Conservation (phyloP, 2,888 invertebrate genomes). For the Pachycephus smyrnensis region DNA sequence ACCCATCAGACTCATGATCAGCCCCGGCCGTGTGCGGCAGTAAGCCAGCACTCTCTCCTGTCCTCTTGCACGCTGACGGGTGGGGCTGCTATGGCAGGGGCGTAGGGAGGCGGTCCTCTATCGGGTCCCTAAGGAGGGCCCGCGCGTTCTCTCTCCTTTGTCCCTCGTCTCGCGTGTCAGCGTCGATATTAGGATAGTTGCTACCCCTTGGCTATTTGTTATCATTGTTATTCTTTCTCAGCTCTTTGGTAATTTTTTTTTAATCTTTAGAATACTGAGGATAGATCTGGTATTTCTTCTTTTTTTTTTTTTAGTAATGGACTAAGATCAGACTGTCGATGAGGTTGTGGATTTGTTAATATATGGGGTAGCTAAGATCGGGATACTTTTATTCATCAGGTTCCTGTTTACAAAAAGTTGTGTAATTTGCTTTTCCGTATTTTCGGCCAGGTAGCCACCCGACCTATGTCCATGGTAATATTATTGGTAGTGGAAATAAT, state of each 20-base stretch:
- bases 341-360: neutral
- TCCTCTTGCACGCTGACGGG: constrained; percentile 71
- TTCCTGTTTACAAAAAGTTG: neutral
- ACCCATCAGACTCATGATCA: neutral
- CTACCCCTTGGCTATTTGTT: neutral
- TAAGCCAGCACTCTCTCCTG: constrained; percentile 45
- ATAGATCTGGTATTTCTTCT: neutral
- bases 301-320: neutral
- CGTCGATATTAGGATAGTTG: neutral
- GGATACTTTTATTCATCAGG: neutral
- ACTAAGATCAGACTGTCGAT: neutral
- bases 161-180: constrained; percentile 16
- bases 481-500: neutral
- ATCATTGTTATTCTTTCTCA: neutral
- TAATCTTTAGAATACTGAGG: neutral
- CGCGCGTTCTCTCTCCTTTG: constrained; percentile 36
- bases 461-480: neutral
- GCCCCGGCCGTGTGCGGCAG: neutral
- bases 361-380: neutral
- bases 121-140: constrained; percentile 52
- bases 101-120: constrained; percentile 58
- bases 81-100: constrained; percentile 62
- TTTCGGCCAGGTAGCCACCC: neutral
- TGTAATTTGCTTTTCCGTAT: neutral
- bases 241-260: neutral